Conservation (phyloP, 2,113 vertebrate species). For the Microtus montanus region DNA sequence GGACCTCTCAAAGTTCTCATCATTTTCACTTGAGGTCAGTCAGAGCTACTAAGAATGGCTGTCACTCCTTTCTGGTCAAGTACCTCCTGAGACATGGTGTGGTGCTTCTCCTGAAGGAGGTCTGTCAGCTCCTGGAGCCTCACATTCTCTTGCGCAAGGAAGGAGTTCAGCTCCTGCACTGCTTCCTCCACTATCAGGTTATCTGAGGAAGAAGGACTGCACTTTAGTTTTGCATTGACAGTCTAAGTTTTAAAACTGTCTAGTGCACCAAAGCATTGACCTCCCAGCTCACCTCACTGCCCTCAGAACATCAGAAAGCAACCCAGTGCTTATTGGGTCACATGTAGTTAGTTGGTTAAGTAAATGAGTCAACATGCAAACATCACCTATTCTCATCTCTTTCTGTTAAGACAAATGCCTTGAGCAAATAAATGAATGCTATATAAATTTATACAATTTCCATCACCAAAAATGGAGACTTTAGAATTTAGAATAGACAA, state of each 20-base stretch:
- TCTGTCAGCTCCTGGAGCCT: slow-evolving; percentile 92
- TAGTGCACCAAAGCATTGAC: background rate
- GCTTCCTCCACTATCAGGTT: slow-evolving; percentile 87
- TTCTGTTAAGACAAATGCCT: slow-evolving; percentile 36
- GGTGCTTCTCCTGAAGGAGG: slow-evolving; percentile 93
- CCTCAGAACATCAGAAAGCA: slow-evolving; percentile 20
- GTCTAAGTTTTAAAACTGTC: background rate
- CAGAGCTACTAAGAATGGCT: background rate
- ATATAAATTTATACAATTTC: slow-evolving; percentile 14
- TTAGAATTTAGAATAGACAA: slow-evolving; percentile 12
- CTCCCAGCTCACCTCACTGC: background rate
- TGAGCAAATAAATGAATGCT: background rate
- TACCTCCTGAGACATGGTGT: slow-evolving; percentile 96
- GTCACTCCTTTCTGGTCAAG: background rate
- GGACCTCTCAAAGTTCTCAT: background rate
- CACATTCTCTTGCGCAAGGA: slow-evolving; percentile 91
- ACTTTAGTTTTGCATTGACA: slow-evolving; percentile 47
- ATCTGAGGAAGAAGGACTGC: slow-evolving; percentile 82
- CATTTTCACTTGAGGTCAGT: background rate
- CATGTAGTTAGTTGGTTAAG: background rate
- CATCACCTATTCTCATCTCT: background rate
- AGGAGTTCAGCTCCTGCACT: slow-evolving; percentile 90
- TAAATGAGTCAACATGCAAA: slow-evolving; percentile 1
- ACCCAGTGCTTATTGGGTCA: background rate
- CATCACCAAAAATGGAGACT: background rate